A percentile compares a stretch with the other conserved stretches of the same genome.
Conservation (phyloP, 2,113 vertebrate species). For the Typhlomys cinereus region DNA sequence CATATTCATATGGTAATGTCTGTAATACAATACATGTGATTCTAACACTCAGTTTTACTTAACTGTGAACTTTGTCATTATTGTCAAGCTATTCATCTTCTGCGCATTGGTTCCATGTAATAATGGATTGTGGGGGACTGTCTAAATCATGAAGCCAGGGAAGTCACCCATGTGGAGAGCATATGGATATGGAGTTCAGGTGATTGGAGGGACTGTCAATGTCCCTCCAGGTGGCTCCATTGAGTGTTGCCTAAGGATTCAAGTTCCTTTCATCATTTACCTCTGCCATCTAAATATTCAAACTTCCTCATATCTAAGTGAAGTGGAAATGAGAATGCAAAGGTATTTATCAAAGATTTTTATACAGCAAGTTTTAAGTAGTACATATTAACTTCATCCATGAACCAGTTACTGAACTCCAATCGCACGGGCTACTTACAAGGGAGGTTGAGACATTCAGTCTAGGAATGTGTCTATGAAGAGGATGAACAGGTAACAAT, state of each 20-base stretch:
- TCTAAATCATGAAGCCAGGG: not conserved
- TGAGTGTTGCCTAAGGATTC: not conserved
- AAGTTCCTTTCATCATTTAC: not conserved
- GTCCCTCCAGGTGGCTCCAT: not conserved
- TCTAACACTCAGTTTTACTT: slow-evolving; percentile 18
- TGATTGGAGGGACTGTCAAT: too few relatives aligned
- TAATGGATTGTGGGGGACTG: too few relatives aligned
- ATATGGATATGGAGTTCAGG: too few relatives aligned
- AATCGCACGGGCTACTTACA: not conserved
- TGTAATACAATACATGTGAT: not conserved
- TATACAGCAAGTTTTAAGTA: not conserved
- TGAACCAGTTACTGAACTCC: not conserved
- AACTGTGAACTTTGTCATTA: slow-evolving; percentile 1
- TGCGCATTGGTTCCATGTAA: not conserved
- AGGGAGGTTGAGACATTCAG: not conserved
- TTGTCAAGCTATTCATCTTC: slow-evolving; percentile 1
- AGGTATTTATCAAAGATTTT: not conserved
- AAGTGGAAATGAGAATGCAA: not conserved
- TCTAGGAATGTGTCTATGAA: not conserved
- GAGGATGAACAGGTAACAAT: not conserved
- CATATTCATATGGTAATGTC: slow-evolving; percentile 19
- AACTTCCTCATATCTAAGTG: not conserved
- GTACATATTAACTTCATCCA: not conserved
- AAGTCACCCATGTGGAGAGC: too few relatives aligned
- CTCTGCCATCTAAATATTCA: not conserved